Evolutionary conservation across 2,888 invertebrate species (phyloP), one percentile per base, ranked within the genome.

Genomic region (Drosophila sordidapex): DNA sequence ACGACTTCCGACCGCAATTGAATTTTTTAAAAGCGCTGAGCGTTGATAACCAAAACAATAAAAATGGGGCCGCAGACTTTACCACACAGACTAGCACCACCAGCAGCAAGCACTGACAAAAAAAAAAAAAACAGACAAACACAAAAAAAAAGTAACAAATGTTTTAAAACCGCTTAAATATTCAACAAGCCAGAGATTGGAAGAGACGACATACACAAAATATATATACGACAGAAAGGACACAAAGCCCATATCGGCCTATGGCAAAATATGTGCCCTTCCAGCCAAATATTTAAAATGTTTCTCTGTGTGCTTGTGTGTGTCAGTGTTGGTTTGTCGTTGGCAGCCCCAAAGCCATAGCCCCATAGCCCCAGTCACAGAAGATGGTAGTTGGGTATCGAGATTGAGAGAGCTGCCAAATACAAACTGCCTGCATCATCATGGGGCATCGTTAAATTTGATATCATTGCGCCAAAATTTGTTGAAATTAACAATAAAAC

Each of bases 21-120:
- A 90, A 87, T 90, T 90, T 87, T 87, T 87, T 89, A 90, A 87
- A 89, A 87, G 83, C 86, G 77, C 83, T 89, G 90, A 87, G 89
- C 91, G 90, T 87, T 87, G 87, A 90, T 87, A 87, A 87, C 90
- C 84, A 82, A 90, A 87, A 90, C 86, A 90, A 87, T 87, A 87
- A 87, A 90, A 90, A 74, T 69, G 79, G 70, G 70, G 56, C 59
- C 72, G 63, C 82, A 70, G 72, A 80, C 72, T 64, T 59, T 57
- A 61, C 71, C 65, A 48, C 70, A 62, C 56, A 68, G 67, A 54
- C 36, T 25, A 36, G 15, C 13, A 15, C 25, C 15, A 46, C 4
- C 27, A 31, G 31, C 75, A 69, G 74, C 64, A 65, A 43, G 46
- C 57, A 54, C 13, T 31, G 21, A 43, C 35, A 60, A 25, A 11